Evolutionary conservation across 1,140 invertebrate species (phyloP), one percentile per base, ranked within the genome.

Genomic region (Cydia strobilella): DNA sequence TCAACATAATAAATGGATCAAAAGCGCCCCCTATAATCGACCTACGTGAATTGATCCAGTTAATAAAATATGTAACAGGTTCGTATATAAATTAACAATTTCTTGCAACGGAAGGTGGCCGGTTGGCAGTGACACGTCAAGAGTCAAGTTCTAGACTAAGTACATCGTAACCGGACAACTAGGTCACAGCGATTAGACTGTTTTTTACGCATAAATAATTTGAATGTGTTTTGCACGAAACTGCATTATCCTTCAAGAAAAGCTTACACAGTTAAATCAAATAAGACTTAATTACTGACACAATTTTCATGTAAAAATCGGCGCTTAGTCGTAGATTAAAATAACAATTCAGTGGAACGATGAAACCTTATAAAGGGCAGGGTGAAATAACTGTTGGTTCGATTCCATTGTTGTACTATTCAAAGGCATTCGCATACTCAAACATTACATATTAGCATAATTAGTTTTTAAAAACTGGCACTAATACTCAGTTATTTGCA

Each of bases 51-150:
- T 9, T 59, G 20, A 23, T 23, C 20, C 20, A 59, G 54, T 59
- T 23, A 23, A 51, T 51, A 51, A 20, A 59, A 59, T 59, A 59
- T 59, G 51, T 59, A 59, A 20, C 6, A 9, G 51, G 51, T 20
- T 59, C 51, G 51, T 20, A 59, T 59, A 59, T 59, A 59, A 59
- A 59, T 69, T n/a, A 69, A 42, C 65, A 18, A 18, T 69, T 18
- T 35, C 31, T 69, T 69, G 65, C 31, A 69, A n/a, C 42, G 65
- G 27, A 42, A 69, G n/a, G 15, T 69, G 35, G 65, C 65, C 65
- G 31, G 65, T 69, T 69, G 65, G 65, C 65, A 69, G 65, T 69
- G 65, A 69, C 65, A 69, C 65, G 65, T 35, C 65, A 66, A 27
- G 27, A 69, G 35, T 66, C 63, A n/a, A 66, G 63, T 42, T 69